Evolutionary conservation across 2,888 invertebrate genomes (phyloP), one percentile per base, ranked within the genome.

Genomic region (Apoda limacodes): DNA sequence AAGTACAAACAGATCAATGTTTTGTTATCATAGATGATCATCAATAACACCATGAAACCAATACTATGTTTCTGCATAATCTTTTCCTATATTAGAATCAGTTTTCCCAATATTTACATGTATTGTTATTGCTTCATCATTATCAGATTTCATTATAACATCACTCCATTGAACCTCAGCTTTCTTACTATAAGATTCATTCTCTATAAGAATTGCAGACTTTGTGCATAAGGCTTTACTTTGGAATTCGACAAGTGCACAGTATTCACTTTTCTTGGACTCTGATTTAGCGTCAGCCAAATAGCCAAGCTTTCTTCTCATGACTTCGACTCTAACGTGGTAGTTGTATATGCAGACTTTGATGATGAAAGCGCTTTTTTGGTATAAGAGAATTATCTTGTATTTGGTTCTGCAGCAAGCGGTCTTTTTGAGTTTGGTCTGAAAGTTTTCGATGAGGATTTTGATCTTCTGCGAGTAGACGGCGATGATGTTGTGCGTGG

Each of bases 281-380:
- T 74, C 74, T 2, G 66, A 56, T 40, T 75, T 76, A 0, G 42
- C 41, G 23, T 76, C 75, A 1, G 78, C 74, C 3, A 71, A 60
- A 31, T 76, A 70, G 0, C 76, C 78, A 0, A 81, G 57, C 34
- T 72, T 75, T n/a, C 70, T 47, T 28, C 76, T 62, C 74, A 76
- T 78, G 0, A 80, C 71, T 49, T 80, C 78, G 0, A 80, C 78
- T 50, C 61, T 60, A 1, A 81, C 76, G 38, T 76, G 74, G 37
- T 80, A 81, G 38, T 81, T 80, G 52, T 76, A 78, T 29, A 80
- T 74, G 50, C 75, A 78, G 0, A 82, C 74, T 63, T 81, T 78
- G 48, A 82, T 75, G 21, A 80, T 67, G 39, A 82, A 82, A 9
- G 78, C 80, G 46, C 76, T 75, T 49, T 78, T 78, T 38, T 78